Conservation (phyloP, 2,113 vertebrate genomes). For the Thymallus thymallus region DNA sequence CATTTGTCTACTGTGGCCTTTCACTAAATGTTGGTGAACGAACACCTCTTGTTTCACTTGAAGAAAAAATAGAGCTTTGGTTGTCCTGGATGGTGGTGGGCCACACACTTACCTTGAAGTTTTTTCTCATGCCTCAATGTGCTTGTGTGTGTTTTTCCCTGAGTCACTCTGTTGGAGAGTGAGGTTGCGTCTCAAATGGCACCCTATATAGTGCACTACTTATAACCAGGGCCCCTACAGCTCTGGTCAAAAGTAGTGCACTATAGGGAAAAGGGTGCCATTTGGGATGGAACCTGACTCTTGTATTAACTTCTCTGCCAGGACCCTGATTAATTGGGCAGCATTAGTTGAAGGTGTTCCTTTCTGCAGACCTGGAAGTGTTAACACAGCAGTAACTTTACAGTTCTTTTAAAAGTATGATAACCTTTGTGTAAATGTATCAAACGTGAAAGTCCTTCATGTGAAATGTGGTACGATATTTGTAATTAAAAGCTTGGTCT, state of each 20-base stretch:
- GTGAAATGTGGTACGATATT: too few relatives aligned
- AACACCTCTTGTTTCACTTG: slow-evolving; percentile 13
- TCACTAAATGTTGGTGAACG: slow-evolving; percentile 23
- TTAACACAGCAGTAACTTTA: background rate
- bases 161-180: slow-evolving; percentile 45
- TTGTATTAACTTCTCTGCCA: slow-evolving; percentile 25
- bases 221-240: too few relatives aligned
- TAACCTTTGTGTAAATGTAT: too few relatives aligned
- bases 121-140: slow-evolving; percentile 41
- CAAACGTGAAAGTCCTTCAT: too few relatives aligned
- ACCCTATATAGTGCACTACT: too few relatives aligned
- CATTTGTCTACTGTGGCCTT: slow-evolving; percentile 41
- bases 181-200: background rate
- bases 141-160: slow-evolving; percentile 36
- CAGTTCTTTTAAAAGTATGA: too few relatives aligned
- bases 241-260: too few relatives aligned
- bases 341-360: background rate
- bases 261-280: too few relatives aligned
- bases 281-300: background rate
- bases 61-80: slow-evolving; percentile 19
- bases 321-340: slow-evolving; percentile 29
- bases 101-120: slow-evolving; percentile 13
- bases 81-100: background rate
- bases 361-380: background rate
- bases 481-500: too few relatives aligned